phyloP scores from a whole-genome alignment of 2,113 vertebrate species.

The Plecotus auritus region DNA sequence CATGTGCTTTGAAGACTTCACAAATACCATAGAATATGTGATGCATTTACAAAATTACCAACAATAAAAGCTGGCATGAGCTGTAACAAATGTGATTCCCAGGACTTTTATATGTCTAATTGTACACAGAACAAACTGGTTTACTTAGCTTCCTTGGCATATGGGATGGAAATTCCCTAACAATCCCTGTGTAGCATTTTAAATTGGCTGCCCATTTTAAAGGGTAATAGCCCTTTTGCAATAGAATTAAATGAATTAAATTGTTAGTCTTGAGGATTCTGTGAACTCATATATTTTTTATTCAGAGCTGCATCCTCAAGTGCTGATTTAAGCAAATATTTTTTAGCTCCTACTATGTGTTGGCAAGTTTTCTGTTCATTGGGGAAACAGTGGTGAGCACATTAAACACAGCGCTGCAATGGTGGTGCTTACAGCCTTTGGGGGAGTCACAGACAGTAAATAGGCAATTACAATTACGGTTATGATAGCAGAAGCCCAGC shows the following conservation, averaged over 20 bases:
- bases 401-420: neutral
- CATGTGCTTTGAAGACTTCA: slow-evolving; percentile 51
- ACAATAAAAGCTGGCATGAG: slow-evolving; percentile 61
- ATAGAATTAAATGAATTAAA: slow-evolving; percentile 46
- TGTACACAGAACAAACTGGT: slow-evolving; percentile 52
- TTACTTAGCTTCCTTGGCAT: slow-evolving; percentile 61
- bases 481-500: neutral
- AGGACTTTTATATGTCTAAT: slow-evolving; percentile 65
- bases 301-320: neutral
- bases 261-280: slow-evolving; percentile 3
- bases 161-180: slow-evolving; percentile 57
- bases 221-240: slow-evolving; percentile 38
- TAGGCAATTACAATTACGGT: neutral
- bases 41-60: slow-evolving; percentile 61
- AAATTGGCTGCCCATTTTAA: slow-evolving; percentile 56
- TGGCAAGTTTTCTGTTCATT: neutral
- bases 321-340: slow-evolving; percentile 31
- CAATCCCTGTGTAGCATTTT: slow-evolving; percentile 46
- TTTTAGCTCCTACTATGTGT: slow-evolving; percentile 49
- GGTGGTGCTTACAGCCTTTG: neutral
- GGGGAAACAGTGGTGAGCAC: neutral
- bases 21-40: slow-evolving; percentile 57
- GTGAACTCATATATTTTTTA: slow-evolving; percentile 10
- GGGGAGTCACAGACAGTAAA: neutral
- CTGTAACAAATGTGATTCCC: slow-evolving; percentile 69